Evolutionary conservation across 2,113 vertebrate species (phyloP).

Genomic region (Xiphophorus hellerii): DNA sequence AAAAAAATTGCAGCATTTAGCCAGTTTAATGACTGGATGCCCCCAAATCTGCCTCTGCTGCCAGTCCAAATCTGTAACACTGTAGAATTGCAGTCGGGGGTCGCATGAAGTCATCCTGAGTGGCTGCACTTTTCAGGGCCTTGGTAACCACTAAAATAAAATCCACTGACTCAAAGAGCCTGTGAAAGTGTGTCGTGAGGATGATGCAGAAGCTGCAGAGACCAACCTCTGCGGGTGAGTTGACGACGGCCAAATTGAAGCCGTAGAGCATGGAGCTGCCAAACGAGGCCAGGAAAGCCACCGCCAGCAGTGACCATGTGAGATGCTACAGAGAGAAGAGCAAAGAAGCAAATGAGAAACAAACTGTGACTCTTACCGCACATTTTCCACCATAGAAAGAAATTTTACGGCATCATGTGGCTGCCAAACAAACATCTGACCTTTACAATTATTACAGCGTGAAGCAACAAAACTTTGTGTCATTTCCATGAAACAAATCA

Average conservation of each 20-base stretch:
- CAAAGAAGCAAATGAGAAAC: background rate
- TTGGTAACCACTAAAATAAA: too few relatives aligned
- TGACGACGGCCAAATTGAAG: slow-evolving; percentile 90
- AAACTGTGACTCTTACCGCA: background rate
- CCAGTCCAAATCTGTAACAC: too few relatives aligned
- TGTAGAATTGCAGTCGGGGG: too few relatives aligned
- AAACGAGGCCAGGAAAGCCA: slow-evolving; percentile 86
- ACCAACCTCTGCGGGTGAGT: slow-evolving; percentile 87
- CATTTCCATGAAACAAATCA: too few relatives aligned
- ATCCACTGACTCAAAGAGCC: background rate
- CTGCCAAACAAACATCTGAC: background rate
- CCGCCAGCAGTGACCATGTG: slow-evolving; percentile 82
- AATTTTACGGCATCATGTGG: background rate
- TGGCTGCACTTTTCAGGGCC: too few relatives aligned
- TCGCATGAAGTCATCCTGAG: too few relatives aligned
- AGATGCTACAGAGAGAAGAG: slow-evolving; percentile 75
- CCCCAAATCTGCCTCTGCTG: too few relatives aligned
- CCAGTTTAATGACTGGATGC: too few relatives aligned
- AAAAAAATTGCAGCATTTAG: too few relatives aligned
- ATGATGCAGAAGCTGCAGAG: background rate
- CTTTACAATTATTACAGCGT: background rate
- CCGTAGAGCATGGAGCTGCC: slow-evolving; percentile 91
- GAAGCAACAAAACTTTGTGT: background rate
- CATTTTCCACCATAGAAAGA: too few relatives aligned
- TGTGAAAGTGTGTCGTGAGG: background rate